Evolutionary conservation across 2,888 invertebrate species (phyloP), one percentile per base, ranked within the genome.

Genomic region (Tiliacea aurago): DNA sequence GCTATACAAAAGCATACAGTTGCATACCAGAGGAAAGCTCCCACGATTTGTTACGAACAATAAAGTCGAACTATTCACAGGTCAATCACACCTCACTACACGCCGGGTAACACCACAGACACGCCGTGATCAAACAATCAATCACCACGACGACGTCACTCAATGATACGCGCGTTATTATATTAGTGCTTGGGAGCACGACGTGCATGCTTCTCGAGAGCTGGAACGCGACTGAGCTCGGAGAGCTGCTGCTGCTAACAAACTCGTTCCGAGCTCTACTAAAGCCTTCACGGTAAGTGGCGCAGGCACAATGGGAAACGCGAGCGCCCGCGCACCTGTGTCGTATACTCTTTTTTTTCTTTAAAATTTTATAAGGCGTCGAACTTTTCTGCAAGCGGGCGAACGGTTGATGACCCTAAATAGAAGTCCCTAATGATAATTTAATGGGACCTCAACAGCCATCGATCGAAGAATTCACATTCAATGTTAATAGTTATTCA

Each of bases 241-340:
- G 61, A 71, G 73, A 77, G 79, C 81, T 2, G 28, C n/a, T 2
- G 28, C 28, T 84, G 87, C 85, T 84, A 79, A 84, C 81, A 84
- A 91, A 93, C 93, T 87, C 87, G 93, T 93, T 92, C 88, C 85
- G 78, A 84, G 85, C 80, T 85, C 83, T 78, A 82, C 88, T 85
- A 83, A 84, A 86, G 81, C 87, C 86, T 86, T 84, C 86, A 87
- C 88, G 80, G 84, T 88, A 90, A 90, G 89, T 87, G 89, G 91
- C 90, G 90, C 90, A 84, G 82, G 90, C 91, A 92, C 94, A 94
- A 94, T 93, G 93, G 91, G 90, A 90, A 91, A 92, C 90, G 90
- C 93, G 90, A 91, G 94, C 94, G 94, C 94, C 84, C 87, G 93
- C 94, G 94, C 95, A 94, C 95, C 95, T 95, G 95, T 94, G 94